Base-by-base conservation (phyloP, 2,113 vertebrate genomes). In the Aplodontia rufa region DNA sequence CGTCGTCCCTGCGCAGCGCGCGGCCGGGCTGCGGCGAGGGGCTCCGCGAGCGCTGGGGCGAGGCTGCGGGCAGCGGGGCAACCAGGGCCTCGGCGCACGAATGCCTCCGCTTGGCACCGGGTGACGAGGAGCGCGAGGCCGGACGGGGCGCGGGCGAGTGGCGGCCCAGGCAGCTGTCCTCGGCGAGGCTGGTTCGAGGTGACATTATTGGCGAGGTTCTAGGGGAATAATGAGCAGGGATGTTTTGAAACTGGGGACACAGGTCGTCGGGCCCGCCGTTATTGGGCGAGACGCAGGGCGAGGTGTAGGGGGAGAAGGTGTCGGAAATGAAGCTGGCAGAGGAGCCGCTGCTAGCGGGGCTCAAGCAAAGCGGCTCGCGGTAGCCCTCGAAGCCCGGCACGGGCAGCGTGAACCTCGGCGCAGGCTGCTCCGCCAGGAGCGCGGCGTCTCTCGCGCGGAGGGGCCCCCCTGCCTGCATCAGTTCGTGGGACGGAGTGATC, bases 261-360 rank as follows among this genome's bases (percentile, higher is more conserved):
- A 99, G 99, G 98, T 99, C 99, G 96, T 99, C 99, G 84, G 99
- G 98, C 97, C 98, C 99, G 94, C 98, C 99, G 95, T 99, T 99
- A 98, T 99, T 99, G 97, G 99, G 99, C 96, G 99, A 99, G 98
- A 99, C 99, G 75, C 99, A 99, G 90, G 99, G 99, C 81, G 99
- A 99, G 4, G 99, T 99, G 98, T 99, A 99, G 97, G 99, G 99
- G 97, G 99, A 99, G 97, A 99, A 98, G 98, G 97, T 99, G 98
- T 99, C 99, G 60, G 99, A 99, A 98, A 99, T 99, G 99, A 99
- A 99, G 98, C 99, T 99, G 99, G 99, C 98, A 98, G 99, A 99
- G 92, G 99, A 99, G 98, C 99, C 99, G 98, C 99, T 99, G 98
- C 99, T 99, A 98, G 99, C 99, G 4, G 99, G 99, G 98, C 99